A percentile compares a stretch with the other conserved stretches of the same genome.
Conservation (phyloP, 2,797 vertebrate species). For the Hipposideros larvatus region DNA sequence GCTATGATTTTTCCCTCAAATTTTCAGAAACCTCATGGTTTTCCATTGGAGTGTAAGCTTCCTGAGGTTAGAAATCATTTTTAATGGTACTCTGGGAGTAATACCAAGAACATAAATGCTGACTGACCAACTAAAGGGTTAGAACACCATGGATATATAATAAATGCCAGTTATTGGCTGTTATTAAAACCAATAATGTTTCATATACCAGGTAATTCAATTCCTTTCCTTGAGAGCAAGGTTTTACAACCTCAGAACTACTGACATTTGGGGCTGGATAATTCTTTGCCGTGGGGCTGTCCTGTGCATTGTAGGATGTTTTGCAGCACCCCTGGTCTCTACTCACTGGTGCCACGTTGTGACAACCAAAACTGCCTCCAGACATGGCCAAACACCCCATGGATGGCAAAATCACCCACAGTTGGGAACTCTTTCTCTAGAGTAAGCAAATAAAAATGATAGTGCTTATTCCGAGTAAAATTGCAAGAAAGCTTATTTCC, state of each 20-base stretch:
- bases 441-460: conserved; percentile 43
- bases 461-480: not conserved
- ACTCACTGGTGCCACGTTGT: not conserved
- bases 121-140: not conserved
- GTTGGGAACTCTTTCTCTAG: not conserved
- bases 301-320: not conserved
- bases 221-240: not conserved
- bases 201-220: not conserved
- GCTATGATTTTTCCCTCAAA: not conserved
- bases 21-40: not conserved
- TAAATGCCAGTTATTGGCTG: not conserved
- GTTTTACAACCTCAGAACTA: not conserved
- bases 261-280: not conserved
- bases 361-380: not conserved
- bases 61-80: not conserved
- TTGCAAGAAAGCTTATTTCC: conserved; percentile 33
- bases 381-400: not conserved
- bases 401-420: not conserved
- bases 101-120: not conserved
- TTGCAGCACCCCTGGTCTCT: not conserved
- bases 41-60: not conserved
- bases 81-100: not conserved
- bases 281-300: not conserved
- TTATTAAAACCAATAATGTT: not conserved
- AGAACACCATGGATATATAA: not conserved